Evolutionary conservation across 2,888 invertebrate species (phyloP), one percentile per base, ranked within the genome.

Genomic region (Drosophila kuntzei): DNA sequence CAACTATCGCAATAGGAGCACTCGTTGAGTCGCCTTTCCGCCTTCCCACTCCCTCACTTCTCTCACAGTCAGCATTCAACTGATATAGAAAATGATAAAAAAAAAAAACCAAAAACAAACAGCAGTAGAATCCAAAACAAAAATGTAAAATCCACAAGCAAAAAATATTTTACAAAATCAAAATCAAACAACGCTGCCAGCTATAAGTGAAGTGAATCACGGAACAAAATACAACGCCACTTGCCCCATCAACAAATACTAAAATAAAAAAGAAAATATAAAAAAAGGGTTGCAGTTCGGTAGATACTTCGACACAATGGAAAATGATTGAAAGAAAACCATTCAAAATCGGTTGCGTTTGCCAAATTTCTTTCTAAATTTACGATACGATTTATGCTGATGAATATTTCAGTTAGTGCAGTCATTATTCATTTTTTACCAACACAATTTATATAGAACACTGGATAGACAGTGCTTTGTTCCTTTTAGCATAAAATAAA

Each of bases 121-220:
- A 60, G 64, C 50, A 58, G 18, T n/a, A 20, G 29, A 50, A 18
- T 22, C 20, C 47, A 60, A 61, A 54, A 65, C 75, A 84, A 77
- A 83, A 72, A 72, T 83, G 67, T 76, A 76, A 82, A 85, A 84
- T 87, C 74, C 80, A 82, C 54, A 49, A 80, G 70, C 72, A 77
- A 68, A 87, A 87, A 80, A 80, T 86, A 81, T 87, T 83, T 87
- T 79, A 80, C 76, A 80, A 85, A 85, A 85, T 85, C 87, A 87
- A 85, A 85, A 82, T 85, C 87, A 87, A 85, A 87, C 84, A 87
- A 85, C 80, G 80, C 85, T 87, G 65, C 55, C 44, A 85, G 87
- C 85, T 80, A 80, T 76, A 82, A 84, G 71, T 63, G 74, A 79
- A 80, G 77, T 81, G 83, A 83, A 78, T 80, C 86, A 75, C 64